Conservation (phyloP, 2,113 vertebrate species). For the Thermophis baileyi region DNA sequence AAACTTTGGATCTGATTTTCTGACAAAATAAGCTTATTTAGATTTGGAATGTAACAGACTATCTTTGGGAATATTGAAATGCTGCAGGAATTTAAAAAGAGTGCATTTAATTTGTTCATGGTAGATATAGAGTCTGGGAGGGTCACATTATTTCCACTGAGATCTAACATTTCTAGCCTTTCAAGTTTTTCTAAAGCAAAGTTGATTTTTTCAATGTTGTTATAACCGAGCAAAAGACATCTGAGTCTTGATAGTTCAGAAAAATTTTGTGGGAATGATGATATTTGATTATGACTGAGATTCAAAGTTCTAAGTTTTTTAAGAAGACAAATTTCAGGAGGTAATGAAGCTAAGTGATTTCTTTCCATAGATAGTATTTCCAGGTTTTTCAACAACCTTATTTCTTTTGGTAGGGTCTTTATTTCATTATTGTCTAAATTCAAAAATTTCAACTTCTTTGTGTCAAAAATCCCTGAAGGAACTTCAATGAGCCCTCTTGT, state of each 20-base stretch:
- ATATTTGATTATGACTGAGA: conserved; percentile 54
- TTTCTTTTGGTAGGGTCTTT: conserved; percentile 46
- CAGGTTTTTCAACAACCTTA: conserved; percentile 47
- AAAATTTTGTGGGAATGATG: conserved; percentile 47
- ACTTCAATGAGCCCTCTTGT: conserved; percentile 48
- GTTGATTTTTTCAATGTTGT: conserved; percentile 56
- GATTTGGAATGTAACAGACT: conserved; percentile 61
- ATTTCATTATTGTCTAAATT: conserved; percentile 62
- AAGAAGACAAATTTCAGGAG: conserved; percentile 57
- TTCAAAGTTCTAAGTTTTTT: conserved; percentile 58
- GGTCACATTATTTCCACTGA: conserved; percentile 56
- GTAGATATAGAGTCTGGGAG: conserved; percentile 40
- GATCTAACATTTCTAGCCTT: conserved; percentile 57
- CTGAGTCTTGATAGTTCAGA: conserved; percentile 42
- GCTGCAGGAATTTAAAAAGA: conserved; percentile 54
- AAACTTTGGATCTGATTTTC: conserved; percentile 63
- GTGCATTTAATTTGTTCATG: conserved; percentile 51
- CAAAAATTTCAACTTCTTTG: conserved; percentile 52
- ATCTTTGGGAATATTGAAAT: conserved; percentile 59
- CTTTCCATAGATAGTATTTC: conserved; percentile 61
- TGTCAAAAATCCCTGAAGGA: conserved; percentile 48
- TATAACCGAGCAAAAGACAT: conserved; percentile 55
- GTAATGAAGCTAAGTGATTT: conserved; percentile 58
- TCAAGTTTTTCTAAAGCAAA: conserved; percentile 48
- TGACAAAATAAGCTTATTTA: conserved; percentile 54